Conservation (phyloP, 1,140 invertebrate species). For the Cotesia typhae region DNA sequence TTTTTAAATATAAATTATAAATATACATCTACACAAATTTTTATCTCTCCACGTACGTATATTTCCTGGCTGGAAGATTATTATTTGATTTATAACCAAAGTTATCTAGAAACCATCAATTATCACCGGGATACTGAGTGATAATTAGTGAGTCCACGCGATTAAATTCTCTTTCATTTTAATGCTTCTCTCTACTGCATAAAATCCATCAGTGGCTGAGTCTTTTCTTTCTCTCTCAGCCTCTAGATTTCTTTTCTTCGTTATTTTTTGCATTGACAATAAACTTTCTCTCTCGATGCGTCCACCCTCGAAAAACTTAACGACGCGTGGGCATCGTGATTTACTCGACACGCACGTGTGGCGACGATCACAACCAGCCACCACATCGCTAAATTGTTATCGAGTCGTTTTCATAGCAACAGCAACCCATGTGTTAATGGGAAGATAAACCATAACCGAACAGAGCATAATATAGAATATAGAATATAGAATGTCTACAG, state of each 20-base stretch:
- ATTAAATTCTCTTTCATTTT: constrained; percentile 33
- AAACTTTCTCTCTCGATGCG: constrained; percentile 4
- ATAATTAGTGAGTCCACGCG: constrained; percentile 51
- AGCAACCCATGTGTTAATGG: constrained; percentile 48
- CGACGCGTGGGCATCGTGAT: constrained; percentile 50
- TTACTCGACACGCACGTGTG: constrained; percentile 53
- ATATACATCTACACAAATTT: no score
- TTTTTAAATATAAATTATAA: no score
- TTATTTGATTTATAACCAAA: constrained; percentile 47
- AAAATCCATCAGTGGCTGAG: constrained; percentile 8
- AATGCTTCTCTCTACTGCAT: constrained; percentile 11
- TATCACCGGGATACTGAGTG: constrained; percentile 39
- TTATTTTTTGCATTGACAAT: no score
- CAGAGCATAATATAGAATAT: background rate
- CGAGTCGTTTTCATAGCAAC: constrained; percentile 36
- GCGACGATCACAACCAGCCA: constrained; percentile 19
- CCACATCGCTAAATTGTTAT: constrained; percentile 44
- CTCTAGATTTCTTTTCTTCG: no score
- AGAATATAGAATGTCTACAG: constrained; percentile 16
- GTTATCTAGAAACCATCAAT: constrained; percentile 49
- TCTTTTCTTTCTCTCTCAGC: no score
- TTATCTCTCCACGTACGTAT: background rate
- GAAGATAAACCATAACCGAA: constrained; percentile 43
- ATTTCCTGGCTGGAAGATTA: constrained; percentile 47
- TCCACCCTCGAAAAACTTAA: constrained; percentile 37